These are phyloP conservation scores for Verasper variegatus DNA, from an alignment of 2,113 vertebrate genomes.

Conservation along the genomic window DNA sequence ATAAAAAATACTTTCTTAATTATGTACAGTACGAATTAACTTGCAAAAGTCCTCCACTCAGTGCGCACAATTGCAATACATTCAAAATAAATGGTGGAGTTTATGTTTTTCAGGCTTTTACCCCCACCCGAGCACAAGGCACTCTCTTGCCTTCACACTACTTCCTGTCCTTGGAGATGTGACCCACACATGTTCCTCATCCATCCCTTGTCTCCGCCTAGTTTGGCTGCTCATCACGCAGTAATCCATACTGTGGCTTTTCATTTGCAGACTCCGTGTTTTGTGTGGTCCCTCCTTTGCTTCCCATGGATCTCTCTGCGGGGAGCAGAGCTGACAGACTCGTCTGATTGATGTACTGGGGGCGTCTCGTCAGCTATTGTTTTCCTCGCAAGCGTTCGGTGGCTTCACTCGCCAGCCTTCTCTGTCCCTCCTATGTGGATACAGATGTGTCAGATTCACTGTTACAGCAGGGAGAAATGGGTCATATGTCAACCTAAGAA, in stretches of 20 bases:
- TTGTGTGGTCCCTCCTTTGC: conserved; percentile 68
- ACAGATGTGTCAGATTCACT: conserved; percentile 31
- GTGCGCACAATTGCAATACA: no score
- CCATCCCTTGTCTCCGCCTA: conserved; percentile 41
- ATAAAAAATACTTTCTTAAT: no score
- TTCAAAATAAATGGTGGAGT: no score
- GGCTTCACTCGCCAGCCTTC: conserved; percentile 39
- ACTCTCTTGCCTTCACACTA: neutral
- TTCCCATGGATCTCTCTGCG: conserved; percentile 60
- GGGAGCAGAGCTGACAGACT: conserved; percentile 69
- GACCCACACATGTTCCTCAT: conserved; percentile 48
- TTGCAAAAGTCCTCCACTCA: no score
- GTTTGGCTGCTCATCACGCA: conserved; percentile 54
- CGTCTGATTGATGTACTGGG: conserved; percentile 65
- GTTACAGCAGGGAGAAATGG: conserved; percentile 1
- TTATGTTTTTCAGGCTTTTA: neutral
- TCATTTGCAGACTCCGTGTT: conserved; percentile 66
- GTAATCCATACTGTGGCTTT: conserved; percentile 53
- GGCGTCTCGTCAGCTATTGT: conserved; percentile 67
- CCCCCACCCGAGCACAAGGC: neutral
- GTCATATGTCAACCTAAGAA: neutral
- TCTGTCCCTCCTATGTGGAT: conserved; percentile 18
- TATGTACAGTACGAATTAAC: no score
- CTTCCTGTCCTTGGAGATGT: conserved; percentile 27
- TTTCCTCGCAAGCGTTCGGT: conserved; percentile 50